A percentile compares a stretch with the other conserved stretches of the same genome.
Conservation (phyloP, 1,140 invertebrate species). For the Procambarus clarkii region DNA sequence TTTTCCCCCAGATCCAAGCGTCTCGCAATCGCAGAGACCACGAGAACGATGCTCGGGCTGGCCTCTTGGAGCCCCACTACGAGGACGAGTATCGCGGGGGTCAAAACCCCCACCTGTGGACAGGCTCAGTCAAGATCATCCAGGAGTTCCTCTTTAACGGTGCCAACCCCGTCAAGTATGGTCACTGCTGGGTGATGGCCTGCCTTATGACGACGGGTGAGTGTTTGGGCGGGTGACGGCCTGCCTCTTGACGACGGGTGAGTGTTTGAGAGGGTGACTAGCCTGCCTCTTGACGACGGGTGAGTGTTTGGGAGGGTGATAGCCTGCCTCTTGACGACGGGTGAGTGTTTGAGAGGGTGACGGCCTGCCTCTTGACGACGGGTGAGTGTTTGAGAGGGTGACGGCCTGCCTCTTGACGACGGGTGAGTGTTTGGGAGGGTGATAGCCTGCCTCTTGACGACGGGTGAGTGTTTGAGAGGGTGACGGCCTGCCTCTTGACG, state of each 20-base stretch:
- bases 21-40: conserved; percentile 79
- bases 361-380: too few relatives aligned
- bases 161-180: conserved; percentile 81
- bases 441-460: too few relatives aligned
- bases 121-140: conserved; percentile 82
- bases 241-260: neutral
- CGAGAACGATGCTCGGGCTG: conserved; percentile 82
- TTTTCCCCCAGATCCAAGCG: conserved; percentile 24
- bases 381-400: conserved; percentile 78
- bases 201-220: conserved; percentile 82
- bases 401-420: conserved; percentile 84
- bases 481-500: conserved; percentile 84
- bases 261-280: neutral
- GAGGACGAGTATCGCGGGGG: conserved; percentile 84
- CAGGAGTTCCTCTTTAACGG: conserved; percentile 79
- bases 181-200: conserved; percentile 88
- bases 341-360: conserved; percentile 73
- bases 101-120: conserved; percentile 82
- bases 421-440: conserved; percentile 74
- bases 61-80: conserved; percentile 77
- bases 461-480: conserved; percentile 76
- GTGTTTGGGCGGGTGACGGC: too few relatives aligned
- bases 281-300: neutral
- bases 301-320: conserved; percentile 80
- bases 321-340: conserved; percentile 82